Evolutionary conservation across 2,113 vertebrate genomes (phyloP), one percentile per base, ranked within the genome.

Genomic region (Aplodontia rufa): DNA sequence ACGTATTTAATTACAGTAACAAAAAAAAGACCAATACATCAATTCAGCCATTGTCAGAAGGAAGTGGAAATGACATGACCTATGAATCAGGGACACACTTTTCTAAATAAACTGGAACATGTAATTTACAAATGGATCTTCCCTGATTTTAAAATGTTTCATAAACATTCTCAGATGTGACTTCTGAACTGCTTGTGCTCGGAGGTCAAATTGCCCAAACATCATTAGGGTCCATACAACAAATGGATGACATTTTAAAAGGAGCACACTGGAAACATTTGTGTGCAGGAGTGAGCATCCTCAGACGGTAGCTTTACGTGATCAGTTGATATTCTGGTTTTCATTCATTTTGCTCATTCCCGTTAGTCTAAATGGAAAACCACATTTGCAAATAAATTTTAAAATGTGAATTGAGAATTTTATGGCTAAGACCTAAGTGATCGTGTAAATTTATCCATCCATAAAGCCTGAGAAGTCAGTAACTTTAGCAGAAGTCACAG

Each of bases 41-140:
- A 64, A 32, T 40, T 92, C 37, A 80, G 8, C 32, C 24, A 51
- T 49, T 66, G 71, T 84, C 72, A 90, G 49, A 75, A 78, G 35
- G 53, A 47, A 60, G 7, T 47, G 55, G 45, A 35, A 82, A 72
- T n/a, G 64, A 32, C 3, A 47, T 8, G 14, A 79, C 8, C 40
- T 42, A 66, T 55, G 47, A 87, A 37, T 32, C 16, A 91, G 66
- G 30, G 35, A 49, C 32, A 53, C 5, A 28, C 78, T 84, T 84
- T 84, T 88, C 64, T 87, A 96, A 87, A 79, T 87, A 93, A 91
- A 49, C 17, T 87, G 32, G 35, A 72, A 49, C 8, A 35, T 47
- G 53, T 28, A 60, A 66, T 93, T 83, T 74, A 66, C 40, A 88
- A 74, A 53, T 68, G 49, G 66, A 68, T 88, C 45, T 17, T 88